These are phyloP conservation scores for Columbina picui DNA, from an alignment of 2,113 vertebrate genomes.

Conservation along the genomic window DNA sequence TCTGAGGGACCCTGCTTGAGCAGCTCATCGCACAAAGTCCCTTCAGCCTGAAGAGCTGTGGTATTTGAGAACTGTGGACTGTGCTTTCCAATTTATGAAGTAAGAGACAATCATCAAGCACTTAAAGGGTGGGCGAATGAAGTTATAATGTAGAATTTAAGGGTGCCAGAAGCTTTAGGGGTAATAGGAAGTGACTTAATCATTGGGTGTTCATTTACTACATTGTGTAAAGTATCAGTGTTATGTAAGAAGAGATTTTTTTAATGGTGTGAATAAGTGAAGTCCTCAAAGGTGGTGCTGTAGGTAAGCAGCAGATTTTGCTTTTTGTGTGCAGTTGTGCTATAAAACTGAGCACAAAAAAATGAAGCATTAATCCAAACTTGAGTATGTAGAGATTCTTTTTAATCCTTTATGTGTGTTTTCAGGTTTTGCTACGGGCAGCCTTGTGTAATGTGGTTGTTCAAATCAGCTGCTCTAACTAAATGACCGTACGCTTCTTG, in stretches of 20 bases:
- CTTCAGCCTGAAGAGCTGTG: neutral
- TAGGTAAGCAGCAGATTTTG: neutral
- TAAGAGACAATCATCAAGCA: neutral
- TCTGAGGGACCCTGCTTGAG: neutral
- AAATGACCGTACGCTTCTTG: neutral
- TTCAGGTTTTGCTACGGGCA: neutral
- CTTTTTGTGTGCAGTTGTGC: neutral
- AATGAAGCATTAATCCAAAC: neutral
- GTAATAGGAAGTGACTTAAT: neutral
- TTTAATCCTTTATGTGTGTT: neutral
- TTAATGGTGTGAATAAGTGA: fast-evolving
- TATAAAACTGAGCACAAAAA: neutral
- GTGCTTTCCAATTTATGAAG: neutral
- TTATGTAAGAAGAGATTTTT: neutral
- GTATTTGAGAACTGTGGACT: neutral
- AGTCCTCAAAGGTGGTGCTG: neutral
- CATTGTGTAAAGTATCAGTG: neutral
- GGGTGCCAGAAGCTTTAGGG: neutral
- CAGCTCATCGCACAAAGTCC: neutral
- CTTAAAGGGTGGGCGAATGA: neutral
- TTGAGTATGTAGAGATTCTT: neutral
- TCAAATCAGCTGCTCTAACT: conserved; percentile 13
- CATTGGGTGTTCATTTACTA: neutral
- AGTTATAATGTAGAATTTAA: neutral
- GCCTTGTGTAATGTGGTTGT: neutral